Base-by-base conservation (phyloP, 2,797 vertebrate species). In the Malurus splendens region DNA sequence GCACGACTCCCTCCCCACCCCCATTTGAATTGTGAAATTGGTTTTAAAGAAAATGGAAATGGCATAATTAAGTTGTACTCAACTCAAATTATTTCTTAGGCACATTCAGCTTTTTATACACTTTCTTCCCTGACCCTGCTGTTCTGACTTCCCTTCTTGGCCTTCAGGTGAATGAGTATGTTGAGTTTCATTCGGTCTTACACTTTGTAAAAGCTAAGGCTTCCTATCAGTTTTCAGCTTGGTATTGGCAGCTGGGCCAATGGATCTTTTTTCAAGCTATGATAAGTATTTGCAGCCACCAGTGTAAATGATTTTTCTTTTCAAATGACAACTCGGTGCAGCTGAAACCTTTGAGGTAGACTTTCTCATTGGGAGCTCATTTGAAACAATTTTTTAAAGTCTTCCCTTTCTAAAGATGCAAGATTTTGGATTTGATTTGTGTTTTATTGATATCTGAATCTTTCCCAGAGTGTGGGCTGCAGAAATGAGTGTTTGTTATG, bases 121-220 rank as follows among this genome's bases (percentile, higher is more conserved):
- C 13, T 30, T 11, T 54, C 3, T 85, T 17, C 9, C 5, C 19
- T 60, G 19, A 14, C 7, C 20, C 10, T 0, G 7, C 50, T 13
- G 17, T 12, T 44, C 30, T 0, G 2, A 32, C 32, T 73, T 25
- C 22, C 12, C 18, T 52, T 45, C 24, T 66, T 56, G 74, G 33
- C 22, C 16, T 79, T 56, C 20, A 24, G 24, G 20, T 47, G 38
- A 66, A 24, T 22, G 18, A 55, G 10, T 55, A 56, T 68, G 27
- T 60, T 86, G 38, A 30, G 41, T 79, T 79, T 86, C 33, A 75
- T 79, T 82, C 48, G 71, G 33, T 18, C 33, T 86, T 79, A 33
- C 6, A 14, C 42, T 79, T 38, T n/a, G 13, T 79, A 38, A 74
- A 86, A 74, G 22, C 52, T 74, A 11, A 73, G 30, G 33, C 28